A percentile compares a stretch with the other conserved stretches of the same genome.
These are phyloP conservation scores for Pseudomyrmex cubaensis DNA, from an alignment of 1,140 invertebrate species.

Conservation along the genomic window DNA sequence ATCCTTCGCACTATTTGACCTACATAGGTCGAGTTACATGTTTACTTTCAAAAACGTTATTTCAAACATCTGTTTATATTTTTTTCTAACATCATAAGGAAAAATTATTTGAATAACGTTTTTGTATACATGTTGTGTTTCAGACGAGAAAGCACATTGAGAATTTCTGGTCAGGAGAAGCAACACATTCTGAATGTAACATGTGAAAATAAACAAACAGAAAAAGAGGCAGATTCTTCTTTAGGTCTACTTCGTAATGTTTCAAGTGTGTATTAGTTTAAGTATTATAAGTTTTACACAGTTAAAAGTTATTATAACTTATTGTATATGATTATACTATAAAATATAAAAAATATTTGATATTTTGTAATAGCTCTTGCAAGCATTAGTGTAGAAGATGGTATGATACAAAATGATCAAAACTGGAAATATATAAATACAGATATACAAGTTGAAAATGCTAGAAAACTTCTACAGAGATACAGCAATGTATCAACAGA, in stretches of 20 bases:
- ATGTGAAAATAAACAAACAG: slow-evolving; percentile 22
- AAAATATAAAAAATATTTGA: not conserved
- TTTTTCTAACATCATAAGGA: not conserved
- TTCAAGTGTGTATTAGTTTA: slow-evolving; percentile 69
- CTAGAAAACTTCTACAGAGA: slow-evolving; percentile 75
- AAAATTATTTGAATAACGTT: not conserved
- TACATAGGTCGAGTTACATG: no score
- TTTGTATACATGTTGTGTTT: not conserved
- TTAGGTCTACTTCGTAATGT: slow-evolving; percentile 77
- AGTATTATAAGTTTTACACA: not conserved
- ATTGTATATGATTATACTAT: no score
- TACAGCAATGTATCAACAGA: slow-evolving; percentile 63
- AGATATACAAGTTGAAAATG: slow-evolving; percentile 72
- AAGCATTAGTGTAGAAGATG: slow-evolving; percentile 44
- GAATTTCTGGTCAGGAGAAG: not conserved
- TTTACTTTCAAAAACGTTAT: not conserved
- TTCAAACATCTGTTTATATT: not conserved
- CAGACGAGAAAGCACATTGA: slow-evolving; percentile 54
- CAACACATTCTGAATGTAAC: slow-evolving; percentile 10
- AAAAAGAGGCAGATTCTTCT: slow-evolving; percentile 65
- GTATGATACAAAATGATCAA: slow-evolving; percentile 8
- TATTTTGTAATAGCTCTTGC: slow-evolving; percentile 49
- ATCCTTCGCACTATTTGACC: no score
- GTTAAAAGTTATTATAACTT: not conserved
- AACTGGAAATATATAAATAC: slow-evolving; percentile 52